Evolutionary conservation across 1,140 invertebrate genomes (phyloP), one percentile per base, ranked within the genome.

Genomic region (Temnothorax longispinosus): DNA sequence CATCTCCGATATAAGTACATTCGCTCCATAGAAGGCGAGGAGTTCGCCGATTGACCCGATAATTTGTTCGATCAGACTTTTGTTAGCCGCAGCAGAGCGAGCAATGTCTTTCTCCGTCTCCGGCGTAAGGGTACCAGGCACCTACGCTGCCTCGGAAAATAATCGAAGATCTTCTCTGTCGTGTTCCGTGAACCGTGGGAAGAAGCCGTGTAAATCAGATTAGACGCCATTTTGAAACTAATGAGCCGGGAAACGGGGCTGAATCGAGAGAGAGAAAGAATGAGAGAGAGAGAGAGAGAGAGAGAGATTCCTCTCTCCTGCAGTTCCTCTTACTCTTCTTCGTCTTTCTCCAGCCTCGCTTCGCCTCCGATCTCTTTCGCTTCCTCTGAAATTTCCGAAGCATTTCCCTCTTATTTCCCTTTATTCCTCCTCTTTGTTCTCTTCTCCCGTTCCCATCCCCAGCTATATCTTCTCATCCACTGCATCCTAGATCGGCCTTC

Each of bases 201-300:
- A 71, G 32, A 56, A 81, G 77, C 77, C 47, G 47, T 71, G 77
- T 81, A 71, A 81, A 81, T 81, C 78, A 81, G 50, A 81, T 81
- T 81, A 81, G 78, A 56, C 65, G 78, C 78, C 78, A 81, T 81
- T 81, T 71, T 81, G 78, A 38, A 54, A 56, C 78, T 81, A 81
- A 81, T 81, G 78, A 81, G 78, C 65, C 78, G 38, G 52, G 64
- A 81, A 81, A 81, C 78, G 47, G 41, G 47, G 44, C 47, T 81
- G 64, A 81, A 71, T 69, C 77, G 62, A n/a, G 77, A 81, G 64
- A 15, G 18, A 38, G 18, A n/a, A 4, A n/a, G 50, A 72, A 44
- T 35, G 32, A 54, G 50, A 21, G 6, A 8, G 11, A 74, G n/a
- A 13, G 52, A 41, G 38, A 47, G 44, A 47, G 38, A 47, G 44